Evolutionary conservation across 2,113 vertebrate species (phyloP), one percentile per base, ranked within the genome.

Genomic region (Alaudala cheleensis): DNA sequence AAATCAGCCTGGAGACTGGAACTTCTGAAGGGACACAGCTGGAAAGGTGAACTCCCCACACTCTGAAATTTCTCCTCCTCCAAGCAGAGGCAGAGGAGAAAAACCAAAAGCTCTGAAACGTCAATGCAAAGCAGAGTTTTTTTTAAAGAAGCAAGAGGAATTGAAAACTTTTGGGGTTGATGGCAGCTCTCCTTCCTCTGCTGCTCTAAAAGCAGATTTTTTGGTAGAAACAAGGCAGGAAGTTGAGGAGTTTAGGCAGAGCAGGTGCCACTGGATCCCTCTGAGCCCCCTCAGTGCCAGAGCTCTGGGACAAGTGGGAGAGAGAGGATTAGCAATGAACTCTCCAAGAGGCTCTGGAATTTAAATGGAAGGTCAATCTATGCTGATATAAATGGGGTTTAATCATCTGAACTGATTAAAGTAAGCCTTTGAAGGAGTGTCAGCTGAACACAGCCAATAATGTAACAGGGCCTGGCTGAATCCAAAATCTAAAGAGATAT

Each of bases 141-240:
- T 6, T 25, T 50, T 56, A n/a, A 8, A 21, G 25, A 37, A 24
- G 21, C 24, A 22, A 53, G 12, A 78, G 31, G 67, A 91, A 70
- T 39, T 33, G 56, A 86, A 60, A 86, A 58, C 7, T 1, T 37
- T 61, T 25, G 54, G 65, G n/a, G 76, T 24, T 62, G n/a, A 2
- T 54, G 58, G 17, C 0, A 0, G 12, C 6, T 50, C 12, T 78
- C 76, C 65, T 88, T 83, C 60, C 72, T 34, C 39, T 40, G 34
- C n/a, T n/a, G 33, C 10, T 10, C n/a, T 47, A 65, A 62, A 49
- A 65, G 25, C 31, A n/a, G 29, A 3, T 44, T 53, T 90, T 90
- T 60, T 31, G 11, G 23, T 0, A 50, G 53, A 70, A 91, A 9
- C 10, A n/a, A 2, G 0, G 0, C 2, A 77, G 60, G 62, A 66